phyloP scores from a whole-genome alignment of 2,888 invertebrate species.

The Hypolimnas misippus region DNA sequence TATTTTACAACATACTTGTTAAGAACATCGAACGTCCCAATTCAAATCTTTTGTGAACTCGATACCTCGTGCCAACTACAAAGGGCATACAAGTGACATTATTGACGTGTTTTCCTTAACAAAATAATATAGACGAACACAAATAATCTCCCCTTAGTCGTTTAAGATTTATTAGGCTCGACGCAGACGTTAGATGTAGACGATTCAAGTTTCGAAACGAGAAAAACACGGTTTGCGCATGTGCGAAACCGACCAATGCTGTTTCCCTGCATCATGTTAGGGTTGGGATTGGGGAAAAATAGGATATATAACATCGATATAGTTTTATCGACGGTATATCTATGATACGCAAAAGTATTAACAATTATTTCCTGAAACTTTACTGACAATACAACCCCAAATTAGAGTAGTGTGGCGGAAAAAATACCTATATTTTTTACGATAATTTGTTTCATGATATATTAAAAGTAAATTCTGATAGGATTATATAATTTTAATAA shows the following conservation, averaged over 20 bases:
- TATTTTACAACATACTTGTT: too few relatives aligned
- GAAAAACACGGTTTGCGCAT: slow-evolving; percentile 72
- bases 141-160: slow-evolving; percentile 50
- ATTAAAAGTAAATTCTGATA: too few relatives aligned
- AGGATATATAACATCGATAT: slow-evolving; percentile 14
- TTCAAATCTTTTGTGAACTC: neutral
- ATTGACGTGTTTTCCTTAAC: slow-evolving; percentile 56
- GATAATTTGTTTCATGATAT: too few relatives aligned
- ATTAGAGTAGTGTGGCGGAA: too few relatives aligned
- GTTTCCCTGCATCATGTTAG: slow-evolving; percentile 46
- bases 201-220: slow-evolving; percentile 62
- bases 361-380: too few relatives aligned
- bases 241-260: slow-evolving; percentile 67
- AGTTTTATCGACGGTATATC: neutral
- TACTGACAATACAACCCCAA: too few relatives aligned
- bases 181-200: slow-evolving; percentile 52
- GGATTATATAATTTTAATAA: too few relatives aligned
- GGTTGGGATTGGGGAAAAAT: slow-evolving; percentile 50
- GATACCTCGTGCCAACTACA: neutral
- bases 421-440: too few relatives aligned
- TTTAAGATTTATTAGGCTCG: slow-evolving; percentile 62
- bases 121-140: slow-evolving; percentile 49
- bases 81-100: slow-evolving; percentile 22
- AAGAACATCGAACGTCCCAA: too few relatives aligned
- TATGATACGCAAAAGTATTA: too few relatives aligned